phyloP scores from a whole-genome alignment of 2,888 invertebrate species.

The Diarsia mendica region DNA sequence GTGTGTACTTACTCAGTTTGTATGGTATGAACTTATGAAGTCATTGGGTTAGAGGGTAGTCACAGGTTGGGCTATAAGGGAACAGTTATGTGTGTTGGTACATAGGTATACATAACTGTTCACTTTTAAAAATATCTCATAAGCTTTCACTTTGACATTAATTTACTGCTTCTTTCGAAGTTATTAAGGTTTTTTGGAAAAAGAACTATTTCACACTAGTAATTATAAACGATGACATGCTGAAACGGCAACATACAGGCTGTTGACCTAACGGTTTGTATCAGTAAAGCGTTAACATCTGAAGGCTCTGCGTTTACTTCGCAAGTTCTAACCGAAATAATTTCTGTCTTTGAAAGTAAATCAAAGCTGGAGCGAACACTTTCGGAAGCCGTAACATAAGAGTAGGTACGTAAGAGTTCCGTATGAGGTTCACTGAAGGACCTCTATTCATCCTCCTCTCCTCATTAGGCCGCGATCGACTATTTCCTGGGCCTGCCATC shows the following conservation, averaged over 20 bases:
- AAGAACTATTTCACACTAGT: not conserved
- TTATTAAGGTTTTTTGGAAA: not conserved
- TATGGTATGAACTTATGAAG: not conserved
- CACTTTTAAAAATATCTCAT: not conserved
- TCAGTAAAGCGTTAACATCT: not conserved
- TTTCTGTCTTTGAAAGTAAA: constrained; percentile 23
- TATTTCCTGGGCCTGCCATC: constrained; percentile 77
- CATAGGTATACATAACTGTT: too few species aligned
- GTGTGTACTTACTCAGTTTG: not conserved
- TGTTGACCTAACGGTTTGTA: not conserved
- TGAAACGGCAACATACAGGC: not conserved
- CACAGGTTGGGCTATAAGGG: too few species aligned
- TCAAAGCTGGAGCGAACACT: constrained; percentile 30
- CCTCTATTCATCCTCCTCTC: constrained; percentile 64
- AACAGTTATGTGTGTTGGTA: not conserved
- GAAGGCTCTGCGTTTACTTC: not conserved
- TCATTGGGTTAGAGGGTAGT: not conserved
- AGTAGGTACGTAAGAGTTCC: constrained; percentile 14
- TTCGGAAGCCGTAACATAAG: constrained; percentile 6
- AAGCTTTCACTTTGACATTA: not conserved
- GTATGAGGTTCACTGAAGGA: constrained; percentile 31
- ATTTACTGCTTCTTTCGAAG: not conserved
- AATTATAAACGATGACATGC: not conserved
- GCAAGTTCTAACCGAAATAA: constrained; percentile 21
- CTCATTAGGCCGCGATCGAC: constrained; percentile 81